Conservation (phyloP, 2,797 vertebrate genomes). For the Pterois miles region DNA sequence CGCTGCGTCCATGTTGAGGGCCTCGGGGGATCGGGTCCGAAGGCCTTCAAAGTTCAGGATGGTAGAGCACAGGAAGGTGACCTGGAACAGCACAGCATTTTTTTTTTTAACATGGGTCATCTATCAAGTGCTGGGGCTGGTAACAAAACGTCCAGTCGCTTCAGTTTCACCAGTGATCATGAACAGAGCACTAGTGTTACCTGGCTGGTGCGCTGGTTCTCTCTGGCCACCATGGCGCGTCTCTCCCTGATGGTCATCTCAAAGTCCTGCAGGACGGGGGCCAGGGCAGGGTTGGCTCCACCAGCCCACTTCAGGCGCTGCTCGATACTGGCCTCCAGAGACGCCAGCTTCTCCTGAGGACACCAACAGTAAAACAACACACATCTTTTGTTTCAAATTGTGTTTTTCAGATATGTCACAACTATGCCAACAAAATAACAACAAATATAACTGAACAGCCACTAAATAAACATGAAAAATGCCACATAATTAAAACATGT, state of each 20-base stretch:
- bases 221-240: constrained; percentile 91
- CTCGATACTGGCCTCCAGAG: constrained; percentile 96
- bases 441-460: neutral
- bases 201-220: constrained; percentile 94
- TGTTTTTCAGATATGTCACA: neutral
- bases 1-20: constrained; percentile 91
- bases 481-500: neutral
- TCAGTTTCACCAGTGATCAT: neutral
- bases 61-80: constrained; percentile 97
- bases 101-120: neutral
- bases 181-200: constrained; percentile 13
- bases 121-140: neutral
- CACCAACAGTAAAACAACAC: neutral
- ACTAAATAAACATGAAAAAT: neutral
- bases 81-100: constrained; percentile 64
- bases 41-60: constrained; percentile 97
- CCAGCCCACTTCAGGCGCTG: constrained; percentile 99
- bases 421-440: neutral
- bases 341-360: constrained; percentile 91
- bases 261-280: constrained; percentile 97
- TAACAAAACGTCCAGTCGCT: neutral
- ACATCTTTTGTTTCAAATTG: neutral
- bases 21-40: constrained; percentile 94
- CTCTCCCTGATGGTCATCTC: constrained; percentile 96
- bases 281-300: constrained; percentile 95